Conservation (phyloP, 2,113 vertebrate species). For the Donacobius atricapilla region DNA sequence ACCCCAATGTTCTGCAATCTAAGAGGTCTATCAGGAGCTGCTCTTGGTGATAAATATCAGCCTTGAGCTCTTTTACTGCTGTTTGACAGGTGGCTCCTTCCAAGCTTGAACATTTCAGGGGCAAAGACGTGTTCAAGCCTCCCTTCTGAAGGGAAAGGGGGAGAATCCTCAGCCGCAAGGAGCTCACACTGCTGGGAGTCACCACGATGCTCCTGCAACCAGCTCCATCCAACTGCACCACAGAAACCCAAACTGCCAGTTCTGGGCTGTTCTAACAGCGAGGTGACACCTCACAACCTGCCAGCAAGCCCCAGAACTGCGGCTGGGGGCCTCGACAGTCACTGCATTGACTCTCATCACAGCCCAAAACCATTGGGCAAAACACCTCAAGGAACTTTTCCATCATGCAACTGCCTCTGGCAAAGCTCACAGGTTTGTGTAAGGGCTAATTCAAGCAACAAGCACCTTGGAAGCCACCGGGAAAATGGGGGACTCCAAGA, state of each 20-base stretch:
- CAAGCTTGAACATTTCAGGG: background rate
- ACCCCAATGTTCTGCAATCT: rapidly evolving
- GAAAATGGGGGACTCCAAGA: background rate
- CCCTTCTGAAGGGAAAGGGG: background rate
- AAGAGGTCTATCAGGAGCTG: background rate
- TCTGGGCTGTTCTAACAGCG: rapidly evolving
- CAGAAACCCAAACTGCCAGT: rapidly evolving
- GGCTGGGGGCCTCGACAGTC: background rate
- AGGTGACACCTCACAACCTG: background rate
- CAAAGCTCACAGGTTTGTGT: background rate
- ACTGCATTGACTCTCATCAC: background rate
- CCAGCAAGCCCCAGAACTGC: rapidly evolving
- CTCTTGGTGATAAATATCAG: background rate
- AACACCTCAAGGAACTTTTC: background rate
- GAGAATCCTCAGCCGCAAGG: background rate
- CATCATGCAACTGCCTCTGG: background rate
- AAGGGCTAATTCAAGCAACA: background rate
- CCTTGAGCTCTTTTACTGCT: background rate
- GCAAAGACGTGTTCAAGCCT: background rate
- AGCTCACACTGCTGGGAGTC: background rate
- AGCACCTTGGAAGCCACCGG: background rate
- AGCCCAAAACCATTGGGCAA: rapidly evolving
- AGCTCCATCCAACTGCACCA: background rate
- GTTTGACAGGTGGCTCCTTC: rapidly evolving
- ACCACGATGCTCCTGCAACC: rapidly evolving